These are phyloP conservation scores for Apotomis turbidana DNA, from an alignment of 2,888 invertebrate species.

Conservation along the genomic window DNA sequence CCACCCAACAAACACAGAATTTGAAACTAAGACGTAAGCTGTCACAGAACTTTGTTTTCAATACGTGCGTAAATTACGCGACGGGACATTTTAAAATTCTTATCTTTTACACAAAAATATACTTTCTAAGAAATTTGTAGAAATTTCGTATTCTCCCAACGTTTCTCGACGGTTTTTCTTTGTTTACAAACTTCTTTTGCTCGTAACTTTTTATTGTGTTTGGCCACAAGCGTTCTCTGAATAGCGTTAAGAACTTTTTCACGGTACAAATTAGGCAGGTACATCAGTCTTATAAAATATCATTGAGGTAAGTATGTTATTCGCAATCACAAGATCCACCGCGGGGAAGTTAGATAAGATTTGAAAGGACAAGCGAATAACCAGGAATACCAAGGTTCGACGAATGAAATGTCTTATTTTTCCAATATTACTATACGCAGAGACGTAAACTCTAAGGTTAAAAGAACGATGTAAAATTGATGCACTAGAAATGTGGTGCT, in stretches of 20 bases:
- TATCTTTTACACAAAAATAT: slow-evolving; percentile 60
- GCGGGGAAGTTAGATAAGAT: too few species aligned
- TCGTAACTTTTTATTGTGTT: slow-evolving; percentile 46
- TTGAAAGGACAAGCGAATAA: too few species aligned
- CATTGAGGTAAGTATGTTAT: too few species aligned
- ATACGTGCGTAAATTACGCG: slow-evolving; percentile 37
- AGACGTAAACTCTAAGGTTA: too few species aligned
- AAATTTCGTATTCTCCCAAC: slow-evolving; percentile 61
- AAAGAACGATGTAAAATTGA: too few species aligned
- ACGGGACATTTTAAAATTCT: slow-evolving; percentile 18
- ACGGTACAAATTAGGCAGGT: slow-evolving; percentile 20
- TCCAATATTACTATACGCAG: too few species aligned
- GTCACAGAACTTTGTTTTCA: slow-evolving; percentile 24
- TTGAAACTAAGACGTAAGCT: slow-evolving; percentile 17
- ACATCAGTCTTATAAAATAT: neutral
- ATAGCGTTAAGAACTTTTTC: slow-evolving; percentile 29
- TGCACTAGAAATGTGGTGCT: too few species aligned
- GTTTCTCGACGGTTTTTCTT: slow-evolving; percentile 51
- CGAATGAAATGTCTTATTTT: too few species aligned
- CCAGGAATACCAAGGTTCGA: too few species aligned
- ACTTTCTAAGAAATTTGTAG: slow-evolving; percentile 58
- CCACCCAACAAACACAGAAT: neutral
- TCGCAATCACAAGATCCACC: too few species aligned
- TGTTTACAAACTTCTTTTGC: slow-evolving; percentile 55
- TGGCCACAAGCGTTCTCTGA: slow-evolving; percentile 30